Evolutionary conservation across 1,140 invertebrate species (phyloP).

Genomic region (Anoplolepis gracilipes): DNA sequence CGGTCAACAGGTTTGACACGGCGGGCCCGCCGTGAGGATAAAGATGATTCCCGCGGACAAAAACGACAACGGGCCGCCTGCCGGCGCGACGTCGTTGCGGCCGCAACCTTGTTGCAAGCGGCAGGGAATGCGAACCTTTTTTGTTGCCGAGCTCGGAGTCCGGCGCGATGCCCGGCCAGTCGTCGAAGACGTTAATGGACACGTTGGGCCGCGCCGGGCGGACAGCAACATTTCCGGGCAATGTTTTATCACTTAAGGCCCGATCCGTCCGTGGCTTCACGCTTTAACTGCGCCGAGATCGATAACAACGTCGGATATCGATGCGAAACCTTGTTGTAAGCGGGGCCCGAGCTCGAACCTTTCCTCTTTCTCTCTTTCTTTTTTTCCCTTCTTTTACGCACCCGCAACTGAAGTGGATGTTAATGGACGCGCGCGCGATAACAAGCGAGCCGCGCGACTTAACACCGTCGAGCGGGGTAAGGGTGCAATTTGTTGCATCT

Average conservation of each 20-base stretch:
- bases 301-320: conserved; percentile 68
- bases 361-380: conserved; percentile 12
- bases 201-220: conserved; percentile 60
- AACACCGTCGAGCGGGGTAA: conserved; percentile 48
- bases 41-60: conserved; percentile 58
- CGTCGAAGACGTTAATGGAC: conserved; percentile 66
- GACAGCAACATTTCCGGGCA: conserved; percentile 70
- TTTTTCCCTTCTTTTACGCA: conserved; percentile 6
- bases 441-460: conserved; percentile 58
- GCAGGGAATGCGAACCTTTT: conserved; percentile 54
- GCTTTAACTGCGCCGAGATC: conserved; percentile 65
- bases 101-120: conserved; percentile 55
- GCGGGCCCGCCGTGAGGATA: conserved; percentile 49
- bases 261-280: conserved; percentile 68
- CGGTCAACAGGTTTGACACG: conserved; percentile 60
- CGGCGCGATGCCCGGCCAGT: conserved; percentile 5
- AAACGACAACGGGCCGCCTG: conserved; percentile 46
- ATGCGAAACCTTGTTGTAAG: conserved; percentile 67
- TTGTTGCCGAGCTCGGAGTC: conserved; percentile 31
- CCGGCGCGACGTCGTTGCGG: conserved; percentile 51
- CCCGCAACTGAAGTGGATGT: conserved; percentile 59
- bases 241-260: conserved; percentile 70
- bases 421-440: conserved; percentile 59
- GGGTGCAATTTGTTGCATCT: conserved; percentile 59
- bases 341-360: background rate